A percentile compares a stretch with the other conserved stretches of the same genome.
phyloP scores from a whole-genome alignment of 2,888 invertebrate genomes.

The Aphodius sticticus region DNA sequence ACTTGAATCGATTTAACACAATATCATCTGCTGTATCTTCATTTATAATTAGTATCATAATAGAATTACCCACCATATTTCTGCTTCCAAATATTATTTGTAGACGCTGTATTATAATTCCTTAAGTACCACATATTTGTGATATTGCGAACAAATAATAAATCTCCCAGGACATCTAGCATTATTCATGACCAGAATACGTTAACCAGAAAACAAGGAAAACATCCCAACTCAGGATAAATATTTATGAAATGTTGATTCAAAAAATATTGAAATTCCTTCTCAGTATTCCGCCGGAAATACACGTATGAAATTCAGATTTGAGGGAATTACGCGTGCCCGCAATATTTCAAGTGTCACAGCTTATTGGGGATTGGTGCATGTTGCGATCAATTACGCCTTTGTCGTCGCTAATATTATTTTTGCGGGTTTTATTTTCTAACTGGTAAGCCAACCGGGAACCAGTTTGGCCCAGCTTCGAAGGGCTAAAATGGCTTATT shows the following conservation, averaged over 20 bases:
- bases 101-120: too few species aligned
- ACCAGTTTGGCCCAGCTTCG: background rate
- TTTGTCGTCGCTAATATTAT: background rate
- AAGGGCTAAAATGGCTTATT: background rate
- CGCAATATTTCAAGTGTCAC: background rate
- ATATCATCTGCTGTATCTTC: too few species aligned
- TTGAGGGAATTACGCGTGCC: background rate
- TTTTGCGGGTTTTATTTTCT: background rate
- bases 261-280: background rate
- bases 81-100: too few species aligned
- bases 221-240: background rate
- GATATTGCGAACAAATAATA: background rate
- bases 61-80: too few species aligned
- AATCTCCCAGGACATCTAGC: background rate
- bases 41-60: too few species aligned
- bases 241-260: slow-evolving; percentile 4
- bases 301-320: background rate
- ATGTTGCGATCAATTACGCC: background rate
- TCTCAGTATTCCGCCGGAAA: background rate
- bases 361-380: background rate
- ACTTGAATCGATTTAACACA: too few species aligned
- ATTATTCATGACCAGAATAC: background rate
- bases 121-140: background rate
- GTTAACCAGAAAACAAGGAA: background rate
- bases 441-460: background rate